These are phyloP conservation scores for Sphecodes monilicornis DNA, from an alignment of 2,888 invertebrate species.

Conservation along the genomic window DNA sequence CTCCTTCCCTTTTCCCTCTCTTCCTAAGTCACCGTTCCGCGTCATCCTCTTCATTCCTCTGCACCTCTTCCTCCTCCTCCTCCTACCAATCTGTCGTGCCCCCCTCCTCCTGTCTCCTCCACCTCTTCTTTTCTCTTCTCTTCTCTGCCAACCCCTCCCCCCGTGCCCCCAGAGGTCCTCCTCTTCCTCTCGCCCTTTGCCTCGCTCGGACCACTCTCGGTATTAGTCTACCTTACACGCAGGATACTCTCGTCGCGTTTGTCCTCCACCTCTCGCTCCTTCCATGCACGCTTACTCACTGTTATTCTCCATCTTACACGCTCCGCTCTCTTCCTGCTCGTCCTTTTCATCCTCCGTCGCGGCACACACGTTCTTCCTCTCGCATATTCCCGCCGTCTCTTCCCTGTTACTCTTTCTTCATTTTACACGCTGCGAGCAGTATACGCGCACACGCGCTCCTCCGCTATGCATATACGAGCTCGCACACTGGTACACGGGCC, in stretches of 20 bases:
- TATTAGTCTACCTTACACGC: constrained; percentile 55
- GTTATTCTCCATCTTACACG: constrained; percentile 59
- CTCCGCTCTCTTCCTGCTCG: constrained; percentile 45
- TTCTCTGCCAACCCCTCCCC: background rate
- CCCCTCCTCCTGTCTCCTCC: background rate
- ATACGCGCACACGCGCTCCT: background rate
- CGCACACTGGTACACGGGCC: background rate
- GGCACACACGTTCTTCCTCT: constrained; percentile 23
- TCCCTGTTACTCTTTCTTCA: constrained; percentile 28
- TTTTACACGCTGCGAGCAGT: constrained; percentile 33
- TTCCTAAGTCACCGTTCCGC: constrained; percentile 49
- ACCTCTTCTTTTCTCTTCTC: background rate
- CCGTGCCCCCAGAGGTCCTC: background rate
- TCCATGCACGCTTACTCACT: constrained; percentile 58
- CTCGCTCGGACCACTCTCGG: constrained; percentile 18
- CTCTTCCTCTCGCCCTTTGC: constrained; percentile 9
- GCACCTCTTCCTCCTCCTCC: background rate
- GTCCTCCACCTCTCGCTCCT: constrained; percentile 51
- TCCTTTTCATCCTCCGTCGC: constrained; percentile 55
- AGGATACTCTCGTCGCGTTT: constrained; percentile 45
- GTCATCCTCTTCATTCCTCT: constrained; percentile 32
- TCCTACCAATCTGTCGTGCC: background rate
- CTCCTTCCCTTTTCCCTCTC: constrained; percentile 46
- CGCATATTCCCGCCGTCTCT: constrained; percentile 12
- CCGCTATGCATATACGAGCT: background rate